Evolutionary conservation across 2,797 vertebrate genomes (phyloP), one percentile per base, ranked within the genome.

Genomic region (Melanotaenia parkinsoni): DNA sequence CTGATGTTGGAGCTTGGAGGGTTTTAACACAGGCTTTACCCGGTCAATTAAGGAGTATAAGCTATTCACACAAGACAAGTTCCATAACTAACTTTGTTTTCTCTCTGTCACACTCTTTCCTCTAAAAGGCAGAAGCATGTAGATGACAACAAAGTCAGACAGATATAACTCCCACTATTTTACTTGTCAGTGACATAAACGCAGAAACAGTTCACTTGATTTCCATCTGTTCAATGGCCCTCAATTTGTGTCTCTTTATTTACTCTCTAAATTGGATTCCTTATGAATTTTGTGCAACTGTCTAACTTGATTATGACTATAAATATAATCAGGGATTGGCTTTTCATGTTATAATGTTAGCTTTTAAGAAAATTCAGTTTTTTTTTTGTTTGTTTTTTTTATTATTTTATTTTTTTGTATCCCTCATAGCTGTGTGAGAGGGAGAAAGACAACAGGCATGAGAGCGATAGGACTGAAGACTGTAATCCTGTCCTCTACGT

Each of bases 21-120:
- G 89, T 82, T 81, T 93, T 89, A 89, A 84, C 81, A 57, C 64
- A 28, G 81, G 88, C 81, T 82, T 83, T 82, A 87, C 84, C 86
- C 79, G 86, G 88, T 91, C 91, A 91, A 91, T 93, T 93, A 92
- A 86, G 70, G 70, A 73, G 69, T 72, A 64, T 76, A 62, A 85
- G 84, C 76, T 85, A 83, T 85, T 90, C 80, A 81, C 69, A 65
- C 63, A 67, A 74, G 74, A 65, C 63, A 28, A 51, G 83, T 50
- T 13, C 47, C 56, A 22, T 20, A 81, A 58, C 69, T 22, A 22
- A 66, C 69, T 81, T 81, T 83, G 74, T 86, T 82, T 79, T 76
- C 30, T 69, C 35, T 5, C 64, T 62, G 62, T 72, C 70, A 65
- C 28, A 58, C 58, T 72, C 26, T 12, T 40, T 58, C 62, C 50